Base-by-base conservation (phyloP, 1,140 invertebrate species). In the Aplysia californica region DNA sequence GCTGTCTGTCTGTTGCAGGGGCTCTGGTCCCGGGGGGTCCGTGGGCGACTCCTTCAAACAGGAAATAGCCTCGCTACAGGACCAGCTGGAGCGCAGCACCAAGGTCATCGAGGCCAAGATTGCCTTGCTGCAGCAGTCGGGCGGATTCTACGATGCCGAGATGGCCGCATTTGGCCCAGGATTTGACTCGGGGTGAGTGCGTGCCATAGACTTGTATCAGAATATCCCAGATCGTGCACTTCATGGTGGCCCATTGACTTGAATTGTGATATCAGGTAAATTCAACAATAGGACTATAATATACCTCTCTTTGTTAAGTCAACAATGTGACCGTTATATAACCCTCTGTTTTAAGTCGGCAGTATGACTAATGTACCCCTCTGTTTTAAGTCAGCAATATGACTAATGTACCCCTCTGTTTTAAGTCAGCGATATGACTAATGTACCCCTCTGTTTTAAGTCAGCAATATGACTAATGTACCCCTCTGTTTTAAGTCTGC, bases 31-130 rank as follows among this genome's bases (percentile, higher is more conserved):
- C n/a, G n/a, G n/a, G n/a, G n/a, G n/a, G 10, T 64, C 71, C 29
- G 23, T 73, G 21, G 71, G 71, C 2, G 36, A 73, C 26, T 73
- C 71, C 33, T 73, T 73, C 36, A 73, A 73, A 50, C 71, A 64
- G 33, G 71, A 73, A 31, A 64, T 73, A 38, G 71, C 56, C 10
- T 61, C 58, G 3, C 26, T 73, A 64, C 71, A 73, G 36, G 41
- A 33, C 6, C 18, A 73, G 36, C 58, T 73, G 21, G 56, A 73
- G 35, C 26, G 38, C 26, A 73, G 38, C 36, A 73, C 71, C 3
- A 36, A 61, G 31, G 71, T 23, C 21, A n/a, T 73, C 1, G 71
- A 73, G 71, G 71, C 71, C 3, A 73, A 73, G 33, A 73, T 73
- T n/a, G 71, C 50, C 23, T 58, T 71, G 50, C 50, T 71, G 38